Base-by-base conservation (phyloP, 2,888 invertebrate species). In the Euphydryas editha region DNA sequence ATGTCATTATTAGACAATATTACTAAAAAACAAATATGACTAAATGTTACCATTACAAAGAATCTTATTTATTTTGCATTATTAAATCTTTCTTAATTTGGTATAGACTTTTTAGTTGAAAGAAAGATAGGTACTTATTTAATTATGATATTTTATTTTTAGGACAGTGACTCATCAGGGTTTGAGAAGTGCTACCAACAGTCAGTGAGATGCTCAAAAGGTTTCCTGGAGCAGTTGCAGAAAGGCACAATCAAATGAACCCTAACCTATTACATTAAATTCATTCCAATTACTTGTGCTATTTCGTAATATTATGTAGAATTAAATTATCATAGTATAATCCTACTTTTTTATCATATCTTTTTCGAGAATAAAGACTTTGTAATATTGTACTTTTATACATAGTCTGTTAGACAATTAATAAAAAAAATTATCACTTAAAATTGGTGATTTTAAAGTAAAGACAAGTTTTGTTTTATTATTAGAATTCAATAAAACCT, bases 161-260 rank as follows among this genome's bases (percentile, higher is more conserved):
- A 90, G 90, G 90, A 88, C 62, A 87, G 84, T 73, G 86, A 88
- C 68, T 69, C 84, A 10, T 73, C 74, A 49, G 90, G 91, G 11
- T 91, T 90, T 80, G 91, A 91, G 72, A 91, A 91, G 73, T 92
- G 91, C 73, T 92, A 92, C 71, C 81, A 89, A 67, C 92, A 92
- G 69, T 87, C 89, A 39, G 79, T 90, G n/a, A 81, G 90, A 65
- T 92, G 92, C 69, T 87, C 92, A 4, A 80, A 86, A 73, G 92
- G 91, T 44, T 92, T 92, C 72, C 76, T 92, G 44, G 86, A 87
- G 63, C 75, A 81, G 67, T 70, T 88, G 60, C 73, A 77, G 55
- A 76, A 81, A 49, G 79, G 80, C 64, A 76, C 76, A 51, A 65
- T 74, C 4, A 65, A 72, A 67, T 65, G 49, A 61, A 20, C 10